phyloP scores from a whole-genome alignment of 2,113 vertebrate species.

The Albula goreensis region DNA sequence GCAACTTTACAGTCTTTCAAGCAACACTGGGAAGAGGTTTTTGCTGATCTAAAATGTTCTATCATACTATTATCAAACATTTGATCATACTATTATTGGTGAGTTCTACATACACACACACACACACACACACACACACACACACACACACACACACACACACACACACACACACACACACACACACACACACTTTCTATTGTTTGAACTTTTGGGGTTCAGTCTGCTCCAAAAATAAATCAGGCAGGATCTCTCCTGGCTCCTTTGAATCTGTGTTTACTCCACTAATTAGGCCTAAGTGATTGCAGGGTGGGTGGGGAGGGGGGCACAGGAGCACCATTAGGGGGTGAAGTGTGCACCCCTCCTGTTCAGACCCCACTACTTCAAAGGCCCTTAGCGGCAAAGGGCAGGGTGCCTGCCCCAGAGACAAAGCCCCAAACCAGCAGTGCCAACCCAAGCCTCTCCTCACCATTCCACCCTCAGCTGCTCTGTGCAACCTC shows the following conservation, averaged over 20 bases:
- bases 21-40: too few species aligned
- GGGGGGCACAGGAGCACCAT: neutral
- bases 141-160: neutral
- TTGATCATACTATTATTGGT: too few species aligned
- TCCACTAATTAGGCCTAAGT: neutral
- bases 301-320: neutral
- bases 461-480: too few species aligned
- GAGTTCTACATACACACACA: neutral
- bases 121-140: neutral
- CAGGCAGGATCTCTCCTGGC: neutral
- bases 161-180: neutral
- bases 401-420: neutral
- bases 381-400: neutral
- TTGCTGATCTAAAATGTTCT: too few species aligned
- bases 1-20: too few species aligned
- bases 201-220: neutral
- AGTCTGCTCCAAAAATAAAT: neutral
- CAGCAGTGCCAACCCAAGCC: neutral
- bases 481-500: too few species aligned
- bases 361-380: neutral
- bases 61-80: too few species aligned
- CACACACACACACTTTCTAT: neutral
- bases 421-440: neutral
- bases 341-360: neutral
- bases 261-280: neutral